Conservation (phyloP, 2,888 invertebrate genomes). For the Dusona sp. region DNA sequence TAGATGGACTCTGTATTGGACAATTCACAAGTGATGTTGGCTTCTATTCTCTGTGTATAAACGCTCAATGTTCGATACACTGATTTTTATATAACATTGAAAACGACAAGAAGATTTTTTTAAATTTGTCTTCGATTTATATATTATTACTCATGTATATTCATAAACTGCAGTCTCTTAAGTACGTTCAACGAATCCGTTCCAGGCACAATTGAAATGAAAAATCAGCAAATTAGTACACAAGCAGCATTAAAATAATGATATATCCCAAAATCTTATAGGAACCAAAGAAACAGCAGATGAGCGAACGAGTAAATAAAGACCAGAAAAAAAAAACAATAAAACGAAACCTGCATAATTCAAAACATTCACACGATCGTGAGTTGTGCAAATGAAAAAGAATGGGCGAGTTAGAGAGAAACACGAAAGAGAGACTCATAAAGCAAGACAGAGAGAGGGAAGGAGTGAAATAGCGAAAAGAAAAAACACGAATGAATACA, state of each 20-base stretch:
- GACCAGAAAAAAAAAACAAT: constrained; percentile 3
- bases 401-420: constrained; percentile 49
- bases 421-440: constrained; percentile 1
- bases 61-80: constrained; percentile 38
- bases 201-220: not conserved
- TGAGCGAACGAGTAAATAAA: constrained; percentile 23
- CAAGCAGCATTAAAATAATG: not conserved
- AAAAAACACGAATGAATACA: constrained; percentile 58
- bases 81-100: constrained; percentile 28
- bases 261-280: not conserved
- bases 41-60: constrained; percentile 34
- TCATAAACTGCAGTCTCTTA: not conserved
- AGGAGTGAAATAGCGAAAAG: not conserved
- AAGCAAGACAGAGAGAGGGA: not conserved
- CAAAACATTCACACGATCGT: constrained; percentile 37
- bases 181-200: not conserved
- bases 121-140: not conserved
- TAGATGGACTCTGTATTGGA: constrained; percentile 1
- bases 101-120: constrained; percentile 10
- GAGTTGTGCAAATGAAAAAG: constrained; percentile 50
- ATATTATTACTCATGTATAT: not conserved
- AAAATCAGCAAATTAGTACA: not conserved
- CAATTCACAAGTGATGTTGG: constrained; percentile 50
- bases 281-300: not conserved
- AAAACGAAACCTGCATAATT: not conserved